These are phyloP conservation scores for Netelia fuscicornis DNA, from an alignment of 2,888 invertebrate species.

Conservation along the genomic window DNA sequence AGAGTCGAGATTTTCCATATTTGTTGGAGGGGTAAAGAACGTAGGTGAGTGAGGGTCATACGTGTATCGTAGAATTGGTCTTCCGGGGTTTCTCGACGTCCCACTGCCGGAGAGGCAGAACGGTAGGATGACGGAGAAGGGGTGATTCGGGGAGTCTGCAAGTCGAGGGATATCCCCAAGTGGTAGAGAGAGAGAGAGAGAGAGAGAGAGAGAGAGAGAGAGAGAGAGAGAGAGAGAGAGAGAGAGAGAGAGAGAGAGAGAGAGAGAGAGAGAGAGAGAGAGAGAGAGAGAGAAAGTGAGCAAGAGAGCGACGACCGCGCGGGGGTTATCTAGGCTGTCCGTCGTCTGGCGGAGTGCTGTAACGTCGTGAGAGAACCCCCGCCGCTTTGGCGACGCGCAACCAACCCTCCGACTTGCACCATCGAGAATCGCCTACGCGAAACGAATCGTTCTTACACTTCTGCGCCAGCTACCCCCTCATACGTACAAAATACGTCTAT, in stretches of 20 bases:
- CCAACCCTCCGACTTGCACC: conserved; percentile 19
- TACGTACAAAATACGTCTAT: conserved; percentile 47
- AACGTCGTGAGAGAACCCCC: conserved; percentile 26
- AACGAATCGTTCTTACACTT: conserved; percentile 3
- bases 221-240: not conserved
- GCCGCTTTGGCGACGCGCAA: conserved; percentile 26
- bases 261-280: not conserved
- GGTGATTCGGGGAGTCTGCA: conserved; percentile 15
- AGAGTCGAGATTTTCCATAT: conserved; percentile 80
- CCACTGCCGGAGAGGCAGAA: conserved; percentile 16
- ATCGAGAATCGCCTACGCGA: conserved; percentile 26
- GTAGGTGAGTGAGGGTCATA: conserved; percentile 67
- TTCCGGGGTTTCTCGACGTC: conserved; percentile 74
- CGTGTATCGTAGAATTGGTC: conserved; percentile 79
- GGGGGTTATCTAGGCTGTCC: conserved; percentile 27
- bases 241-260: not conserved
- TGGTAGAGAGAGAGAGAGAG: conserved; percentile 2
- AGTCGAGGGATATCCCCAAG: conserved; percentile 7
- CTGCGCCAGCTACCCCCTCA: not conserved
- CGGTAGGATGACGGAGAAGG: conserved; percentile 8
- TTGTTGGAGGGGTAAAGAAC: conserved; percentile 71
- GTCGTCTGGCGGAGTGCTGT: not conserved
- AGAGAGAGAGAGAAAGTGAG: not conserved
- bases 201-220: not conserved
- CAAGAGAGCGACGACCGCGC: not conserved